Evolutionary conservation across 2,113 vertebrate species (phyloP).

Genomic region (Ptilorrhoa leucosticta): DNA sequence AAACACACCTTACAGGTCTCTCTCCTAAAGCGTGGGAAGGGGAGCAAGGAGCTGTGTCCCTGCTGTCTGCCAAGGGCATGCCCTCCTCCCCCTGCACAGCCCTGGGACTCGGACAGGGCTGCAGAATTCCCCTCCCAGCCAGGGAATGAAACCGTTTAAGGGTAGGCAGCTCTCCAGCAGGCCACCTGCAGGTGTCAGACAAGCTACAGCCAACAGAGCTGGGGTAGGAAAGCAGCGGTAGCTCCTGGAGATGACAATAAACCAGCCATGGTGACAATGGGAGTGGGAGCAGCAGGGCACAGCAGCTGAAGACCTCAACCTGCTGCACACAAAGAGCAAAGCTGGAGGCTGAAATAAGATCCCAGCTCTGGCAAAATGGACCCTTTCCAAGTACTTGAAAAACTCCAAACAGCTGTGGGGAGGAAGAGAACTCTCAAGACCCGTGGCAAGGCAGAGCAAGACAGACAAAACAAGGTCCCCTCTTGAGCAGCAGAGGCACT

Average conservation of each 20-base stretch:
- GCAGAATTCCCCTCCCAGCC: not conserved
- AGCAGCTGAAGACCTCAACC: not conserved
- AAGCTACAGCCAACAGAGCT: fast-evolving
- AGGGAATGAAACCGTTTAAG: not conserved
- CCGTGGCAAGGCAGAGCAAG: not conserved
- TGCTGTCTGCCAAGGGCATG: not conserved
- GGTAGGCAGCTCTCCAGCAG: not conserved
- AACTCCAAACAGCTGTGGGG: conserved; percentile 65
- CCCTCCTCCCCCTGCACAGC: not conserved
- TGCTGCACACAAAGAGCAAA: not conserved
- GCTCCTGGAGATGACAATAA: not conserved
- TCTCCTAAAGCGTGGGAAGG: not conserved
- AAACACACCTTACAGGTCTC: fast-evolving
- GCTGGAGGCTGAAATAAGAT: conserved; percentile 55
- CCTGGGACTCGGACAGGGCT: fast-evolving
- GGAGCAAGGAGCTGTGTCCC: not conserved
- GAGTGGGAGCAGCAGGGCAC: not conserved
- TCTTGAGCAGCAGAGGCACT: conserved; percentile 52
- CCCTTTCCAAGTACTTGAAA: conserved; percentile 56
- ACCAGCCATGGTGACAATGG: not conserved
- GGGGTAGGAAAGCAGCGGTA: not conserved
- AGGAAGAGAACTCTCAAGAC: not conserved
- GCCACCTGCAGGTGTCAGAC: not conserved
- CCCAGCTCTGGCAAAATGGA: conserved; percentile 48
- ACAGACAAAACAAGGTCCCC: conserved; percentile 61